phyloP scores from a whole-genome alignment of 92 coral and sea anemone species.

The Bergia sp. region DNA sequence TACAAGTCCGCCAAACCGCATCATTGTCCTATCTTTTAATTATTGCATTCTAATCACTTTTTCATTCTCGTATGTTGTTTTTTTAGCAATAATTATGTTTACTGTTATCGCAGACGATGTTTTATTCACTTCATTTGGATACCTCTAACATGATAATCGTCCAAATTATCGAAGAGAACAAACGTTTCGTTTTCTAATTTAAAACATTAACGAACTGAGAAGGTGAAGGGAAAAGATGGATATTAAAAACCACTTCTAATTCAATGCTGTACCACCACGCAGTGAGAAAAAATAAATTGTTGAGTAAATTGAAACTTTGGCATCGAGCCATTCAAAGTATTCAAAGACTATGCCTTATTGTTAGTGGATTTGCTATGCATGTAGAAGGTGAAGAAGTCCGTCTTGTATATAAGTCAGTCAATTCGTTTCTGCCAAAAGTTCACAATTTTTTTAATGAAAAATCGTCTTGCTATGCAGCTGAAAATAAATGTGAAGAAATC shows the following conservation, averaged over 20 bases:
- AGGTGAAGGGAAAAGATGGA: neutral
- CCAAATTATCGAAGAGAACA: constrained; percentile 16
- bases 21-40: neutral
- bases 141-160: constrained; percentile 38
- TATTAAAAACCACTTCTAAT: neutral
- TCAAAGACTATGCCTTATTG: neutral
- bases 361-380: no score
- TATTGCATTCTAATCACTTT: constrained; percentile 38
- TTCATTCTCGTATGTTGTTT: constrained; percentile 30
- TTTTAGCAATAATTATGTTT: constrained; percentile 33
- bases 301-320: neutral
- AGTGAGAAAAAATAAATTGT: neutral
- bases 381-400: no score
- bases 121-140: constrained; percentile 24
- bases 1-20: neutral
- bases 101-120: constrained; percentile 33
- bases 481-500: neutral
- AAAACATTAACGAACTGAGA: neutral
- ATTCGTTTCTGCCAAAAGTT: neutral
- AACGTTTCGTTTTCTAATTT: neutral
- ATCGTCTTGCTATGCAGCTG: neutral
- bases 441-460: neutral
- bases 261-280: neutral
- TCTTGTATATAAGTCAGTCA: no score
- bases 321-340: neutral